A percentile compares a stretch with the other conserved stretches of the same genome.
These are phyloP conservation scores for Agrotis segetum DNA, from an alignment of 2,888 invertebrate genomes.

Conservation along the genomic window DNA sequence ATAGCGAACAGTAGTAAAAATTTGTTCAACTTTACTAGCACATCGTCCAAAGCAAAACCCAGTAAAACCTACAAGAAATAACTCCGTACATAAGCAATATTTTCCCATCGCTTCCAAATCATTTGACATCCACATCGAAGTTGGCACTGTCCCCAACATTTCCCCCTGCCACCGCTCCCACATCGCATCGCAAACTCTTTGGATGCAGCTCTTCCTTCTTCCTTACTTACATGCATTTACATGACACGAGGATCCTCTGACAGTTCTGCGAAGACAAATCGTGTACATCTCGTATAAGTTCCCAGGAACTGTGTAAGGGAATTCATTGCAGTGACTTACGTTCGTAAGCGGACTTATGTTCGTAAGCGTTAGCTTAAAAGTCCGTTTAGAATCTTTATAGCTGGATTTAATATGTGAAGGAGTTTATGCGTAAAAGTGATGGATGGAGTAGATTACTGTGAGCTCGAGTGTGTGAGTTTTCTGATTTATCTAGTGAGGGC, in stretches of 20 bases:
- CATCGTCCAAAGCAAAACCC: neutral
- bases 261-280: constrained; percentile 77
- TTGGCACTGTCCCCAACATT: constrained; percentile 51
- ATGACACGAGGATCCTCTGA: constrained; percentile 73
- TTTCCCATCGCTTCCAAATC: constrained; percentile 52
- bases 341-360: constrained; percentile 57
- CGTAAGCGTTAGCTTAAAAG: constrained; percentile 61
- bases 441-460: constrained; percentile 42
- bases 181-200: constrained; percentile 53
- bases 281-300: constrained; percentile 69
- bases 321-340: constrained; percentile 63
- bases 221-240: constrained; percentile 66
- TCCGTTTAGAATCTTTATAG: constrained; percentile 57
- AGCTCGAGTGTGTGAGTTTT: constrained; percentile 18
- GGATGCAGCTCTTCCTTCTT: constrained; percentile 34
- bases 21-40: neutral
- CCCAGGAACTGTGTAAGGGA: constrained; percentile 61
- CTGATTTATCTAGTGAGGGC: constrained; percentile 29
- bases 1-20: neutral
- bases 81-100: constrained; percentile 28
- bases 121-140: constrained; percentile 44
- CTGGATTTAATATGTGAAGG: constrained; percentile 54
- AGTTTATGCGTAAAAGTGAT: constrained; percentile 51
- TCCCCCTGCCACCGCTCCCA: constrained; percentile 22
- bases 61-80: constrained; percentile 8